Evolutionary conservation across 2,888 invertebrate genomes (phyloP).

Genomic region (Coenonympha glycerion): DNA sequence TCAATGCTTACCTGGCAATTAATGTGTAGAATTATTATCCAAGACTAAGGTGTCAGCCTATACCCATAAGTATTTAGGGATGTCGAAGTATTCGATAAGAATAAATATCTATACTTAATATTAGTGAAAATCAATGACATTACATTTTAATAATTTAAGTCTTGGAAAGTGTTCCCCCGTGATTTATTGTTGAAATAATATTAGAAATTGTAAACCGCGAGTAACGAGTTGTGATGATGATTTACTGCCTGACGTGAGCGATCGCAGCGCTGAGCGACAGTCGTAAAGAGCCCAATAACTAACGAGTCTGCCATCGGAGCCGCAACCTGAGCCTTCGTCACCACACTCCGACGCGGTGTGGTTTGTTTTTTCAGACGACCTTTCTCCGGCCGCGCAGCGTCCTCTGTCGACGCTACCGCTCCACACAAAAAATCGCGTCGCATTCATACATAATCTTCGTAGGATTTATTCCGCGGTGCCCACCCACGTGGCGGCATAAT

Average conservation of each 20-base stretch:
- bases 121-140: too few species aligned
- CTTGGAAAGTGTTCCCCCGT: constrained; percentile 2
- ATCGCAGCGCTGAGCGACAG: constrained; percentile 27
- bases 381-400: constrained; percentile 53
- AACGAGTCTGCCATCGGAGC: constrained; percentile 28
- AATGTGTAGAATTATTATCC: too few species aligned
- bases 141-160: too few species aligned
- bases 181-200: constrained; percentile 9
- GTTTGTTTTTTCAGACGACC: constrained; percentile 67
- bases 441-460: constrained; percentile 66
- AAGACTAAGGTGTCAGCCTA: too few species aligned
- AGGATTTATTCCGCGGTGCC: constrained; percentile 64
- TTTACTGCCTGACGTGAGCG: constrained; percentile 27
- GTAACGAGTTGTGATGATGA: constrained; percentile 26
- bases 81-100: too few species aligned
- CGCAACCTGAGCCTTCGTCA: constrained; percentile 21
- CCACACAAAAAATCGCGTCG: constrained; percentile 58
- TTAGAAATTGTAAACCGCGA: constrained; percentile 13
- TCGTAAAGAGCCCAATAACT: constrained; percentile 32
- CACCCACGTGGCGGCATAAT: constrained; percentile 73
- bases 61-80: too few species aligned
- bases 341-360: constrained; percentile 11
- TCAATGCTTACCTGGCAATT: too few species aligned
- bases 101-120: too few species aligned
- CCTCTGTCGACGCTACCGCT: constrained; percentile 55